Evolutionary conservation across 2,113 vertebrate genomes (phyloP).

Genomic region (Hippocampus abdominalis): DNA sequence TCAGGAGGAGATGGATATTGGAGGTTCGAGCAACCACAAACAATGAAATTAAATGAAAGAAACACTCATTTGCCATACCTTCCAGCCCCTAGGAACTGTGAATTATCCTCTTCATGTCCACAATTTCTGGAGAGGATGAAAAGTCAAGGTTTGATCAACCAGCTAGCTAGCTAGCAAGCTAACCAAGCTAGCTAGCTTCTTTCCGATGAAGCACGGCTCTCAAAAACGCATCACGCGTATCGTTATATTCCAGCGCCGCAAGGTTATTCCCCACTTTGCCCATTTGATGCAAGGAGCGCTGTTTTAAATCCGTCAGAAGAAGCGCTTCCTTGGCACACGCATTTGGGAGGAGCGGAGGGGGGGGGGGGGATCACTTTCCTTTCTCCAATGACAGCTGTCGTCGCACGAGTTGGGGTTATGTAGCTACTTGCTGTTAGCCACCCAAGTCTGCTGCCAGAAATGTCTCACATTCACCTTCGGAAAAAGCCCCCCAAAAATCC

Average conservation of each 20-base stretch:
- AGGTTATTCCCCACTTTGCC: conserved; percentile 66
- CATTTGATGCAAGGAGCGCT: conserved; percentile 60
- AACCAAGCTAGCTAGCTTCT: conserved; percentile 68
- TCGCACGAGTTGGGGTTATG: conserved; percentile 69
- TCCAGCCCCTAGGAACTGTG: conserved; percentile 72
- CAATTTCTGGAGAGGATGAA: conserved; percentile 60
- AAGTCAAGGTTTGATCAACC: conserved; percentile 67
- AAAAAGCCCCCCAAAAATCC: conserved; percentile 27
- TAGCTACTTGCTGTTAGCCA: conserved; percentile 69
- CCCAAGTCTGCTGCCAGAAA: conserved; percentile 60
- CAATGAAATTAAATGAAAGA: not conserved
- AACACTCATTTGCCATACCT: conserved; percentile 54
- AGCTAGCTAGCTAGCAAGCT: conserved; percentile 61
- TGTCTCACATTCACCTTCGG: conserved; percentile 38
- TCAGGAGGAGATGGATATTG: conserved; percentile 46
- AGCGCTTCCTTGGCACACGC: conserved; percentile 41
- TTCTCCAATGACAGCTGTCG: conserved; percentile 77
- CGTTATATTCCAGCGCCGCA: conserved; percentile 61
- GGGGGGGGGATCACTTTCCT: conserved; percentile 69
- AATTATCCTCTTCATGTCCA: conserved; percentile 79
- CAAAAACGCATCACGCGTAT: conserved; percentile 62
- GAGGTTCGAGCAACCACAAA: conserved; percentile 23
- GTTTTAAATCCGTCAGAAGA: conserved; percentile 60
- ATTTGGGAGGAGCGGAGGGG: conserved; percentile 28
- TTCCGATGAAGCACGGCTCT: conserved; percentile 67